These are phyloP conservation scores for Eugnorisma glareosa DNA, from an alignment of 2,888 invertebrate genomes.

Conservation along the genomic window DNA sequence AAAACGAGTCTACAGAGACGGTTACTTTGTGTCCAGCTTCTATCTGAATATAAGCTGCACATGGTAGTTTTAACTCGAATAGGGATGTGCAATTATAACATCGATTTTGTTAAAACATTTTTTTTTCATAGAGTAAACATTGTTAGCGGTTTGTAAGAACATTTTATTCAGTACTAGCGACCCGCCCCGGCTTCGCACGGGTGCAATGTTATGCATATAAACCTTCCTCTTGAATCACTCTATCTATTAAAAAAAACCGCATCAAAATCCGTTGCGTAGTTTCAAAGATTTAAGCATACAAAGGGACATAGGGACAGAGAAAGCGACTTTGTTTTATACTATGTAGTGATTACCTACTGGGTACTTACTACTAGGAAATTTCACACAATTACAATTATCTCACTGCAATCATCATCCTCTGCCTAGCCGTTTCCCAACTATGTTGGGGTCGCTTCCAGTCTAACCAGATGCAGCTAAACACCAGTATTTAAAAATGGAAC, in stretches of 20 bases:
- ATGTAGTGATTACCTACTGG: no score
- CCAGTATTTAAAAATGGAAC: background rate
- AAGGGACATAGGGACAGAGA: no score
- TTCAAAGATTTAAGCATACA: no score
- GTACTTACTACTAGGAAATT: background rate
- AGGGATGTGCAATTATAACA: constrained; percentile 33
- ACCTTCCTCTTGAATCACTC: no score
- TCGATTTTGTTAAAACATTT: constrained; percentile 3
- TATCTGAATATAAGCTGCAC: constrained; percentile 38
- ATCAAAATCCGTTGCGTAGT: no score
- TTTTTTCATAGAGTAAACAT: no score
- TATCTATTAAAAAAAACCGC: no score
- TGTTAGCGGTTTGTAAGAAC: no score
- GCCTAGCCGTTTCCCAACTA: background rate
- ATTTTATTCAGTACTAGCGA: no score
- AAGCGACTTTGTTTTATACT: no score
- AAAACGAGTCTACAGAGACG: constrained; percentile 35
- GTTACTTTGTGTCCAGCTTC: constrained; percentile 54
- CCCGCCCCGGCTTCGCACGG: no score
- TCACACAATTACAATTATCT: background rate
- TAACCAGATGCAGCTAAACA: background rate
- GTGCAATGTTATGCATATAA: no score
- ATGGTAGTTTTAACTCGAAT: constrained; percentile 26
- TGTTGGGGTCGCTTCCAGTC: background rate
- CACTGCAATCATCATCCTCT: background rate